These are phyloP conservation scores for Coenobita brevimanus DNA, from an alignment of 1,140 invertebrate species.

Conservation along the genomic window DNA sequence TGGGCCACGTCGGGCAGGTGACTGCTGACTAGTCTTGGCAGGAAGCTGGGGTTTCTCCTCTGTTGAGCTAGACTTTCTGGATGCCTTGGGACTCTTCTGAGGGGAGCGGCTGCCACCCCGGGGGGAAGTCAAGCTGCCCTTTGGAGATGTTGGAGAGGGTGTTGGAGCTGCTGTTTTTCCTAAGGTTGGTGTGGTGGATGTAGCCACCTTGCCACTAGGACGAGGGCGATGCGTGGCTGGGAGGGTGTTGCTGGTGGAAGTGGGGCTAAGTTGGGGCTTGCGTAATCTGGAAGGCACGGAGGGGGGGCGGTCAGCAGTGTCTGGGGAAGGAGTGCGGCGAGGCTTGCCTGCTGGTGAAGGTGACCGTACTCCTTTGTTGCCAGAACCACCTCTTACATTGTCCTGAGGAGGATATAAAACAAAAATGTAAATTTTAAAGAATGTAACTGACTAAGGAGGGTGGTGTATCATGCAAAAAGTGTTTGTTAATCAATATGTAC, in stretches of 20 bases:
- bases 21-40: conserved; percentile 58
- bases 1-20: conserved; percentile 38
- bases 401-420: conserved; percentile 28
- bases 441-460: no score
- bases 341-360: conserved; percentile 56
- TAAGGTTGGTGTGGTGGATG: conserved; percentile 17
- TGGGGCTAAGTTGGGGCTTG: conserved; percentile 64
- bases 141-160: conserved; percentile 19
- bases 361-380: conserved; percentile 55
- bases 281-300: conserved; percentile 68
- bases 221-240: conserved; percentile 47
- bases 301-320: conserved; percentile 58
- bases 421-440: conserved; percentile 23
- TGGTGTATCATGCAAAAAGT: not conserved
- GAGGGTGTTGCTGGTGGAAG: conserved; percentile 58
- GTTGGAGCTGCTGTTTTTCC: conserved; percentile 30
- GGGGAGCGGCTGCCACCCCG: conserved; percentile 24
- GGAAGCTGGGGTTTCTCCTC: conserved; percentile 56
- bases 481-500: not conserved
- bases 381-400: conserved; percentile 26
- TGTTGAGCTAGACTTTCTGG: conserved; percentile 24
- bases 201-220: conserved; percentile 25
- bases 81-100: conserved; percentile 51
- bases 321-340: conserved; percentile 54
- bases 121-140: conserved; percentile 19